These are phyloP conservation scores for Galaxea fascicularis DNA, from an alignment of 92 coral and sea anemone genomes.

Conservation along the genomic window DNA sequence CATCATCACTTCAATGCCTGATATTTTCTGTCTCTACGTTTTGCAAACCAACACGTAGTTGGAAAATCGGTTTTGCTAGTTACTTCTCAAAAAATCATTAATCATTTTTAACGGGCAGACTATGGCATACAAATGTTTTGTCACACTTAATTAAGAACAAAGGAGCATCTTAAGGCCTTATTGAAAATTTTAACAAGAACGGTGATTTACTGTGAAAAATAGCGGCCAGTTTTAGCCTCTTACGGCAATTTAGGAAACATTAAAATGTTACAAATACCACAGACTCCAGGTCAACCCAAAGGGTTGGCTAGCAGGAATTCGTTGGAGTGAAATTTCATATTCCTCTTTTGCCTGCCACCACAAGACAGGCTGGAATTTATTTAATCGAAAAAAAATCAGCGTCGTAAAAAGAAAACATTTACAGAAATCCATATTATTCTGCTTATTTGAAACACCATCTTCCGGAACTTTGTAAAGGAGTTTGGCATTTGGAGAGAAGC, in stretches of 20 bases:
- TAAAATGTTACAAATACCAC: constrained; percentile 52
- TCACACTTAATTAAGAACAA: no score
- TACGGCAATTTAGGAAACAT: constrained; percentile 27
- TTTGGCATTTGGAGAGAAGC: neutral
- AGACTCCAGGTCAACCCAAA: neutral
- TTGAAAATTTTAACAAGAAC: neutral
- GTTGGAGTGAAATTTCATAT: constrained; percentile 28
- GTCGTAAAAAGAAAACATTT: constrained; percentile 23
- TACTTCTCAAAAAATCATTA: constrained; percentile 1
- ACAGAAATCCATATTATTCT: neutral
- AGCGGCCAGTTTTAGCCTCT: neutral
- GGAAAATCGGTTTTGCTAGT: neutral
- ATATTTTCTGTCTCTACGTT: constrained; percentile 46
- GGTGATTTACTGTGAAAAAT: neutral
- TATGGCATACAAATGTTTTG: neutral
- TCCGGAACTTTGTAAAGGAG: neutral
- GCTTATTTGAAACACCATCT: neutral
- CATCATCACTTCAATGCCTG: constrained; percentile 49
- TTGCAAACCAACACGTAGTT: constrained; percentile 23
- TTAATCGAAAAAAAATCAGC: constrained; percentile 29
- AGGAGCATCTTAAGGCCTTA: neutral
- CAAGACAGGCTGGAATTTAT: neutral
- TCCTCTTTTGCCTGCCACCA: neutral
- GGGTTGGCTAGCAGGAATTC: constrained; percentile 12
- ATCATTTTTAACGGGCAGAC: neutral